These are phyloP conservation scores for Drymonia ruficornis DNA, from an alignment of 2,888 invertebrate species.

Conservation along the genomic window DNA sequence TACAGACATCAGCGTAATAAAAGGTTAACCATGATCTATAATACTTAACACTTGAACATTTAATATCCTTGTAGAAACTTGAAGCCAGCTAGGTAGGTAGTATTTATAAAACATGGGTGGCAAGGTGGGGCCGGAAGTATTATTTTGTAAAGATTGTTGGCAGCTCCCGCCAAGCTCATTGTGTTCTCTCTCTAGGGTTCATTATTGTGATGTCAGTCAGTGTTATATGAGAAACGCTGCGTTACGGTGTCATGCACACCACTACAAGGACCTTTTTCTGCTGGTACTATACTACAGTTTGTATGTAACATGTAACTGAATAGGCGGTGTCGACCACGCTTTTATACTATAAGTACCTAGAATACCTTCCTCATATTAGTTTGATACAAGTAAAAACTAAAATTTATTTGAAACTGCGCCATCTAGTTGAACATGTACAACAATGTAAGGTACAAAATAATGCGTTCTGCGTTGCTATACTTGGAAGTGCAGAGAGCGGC, in stretches of 20 bases:
- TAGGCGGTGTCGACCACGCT: slow-evolving; percentile 1
- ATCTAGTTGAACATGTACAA: neutral
- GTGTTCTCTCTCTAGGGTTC: slow-evolving; percentile 37
- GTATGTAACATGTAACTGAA: slow-evolving; percentile 9
- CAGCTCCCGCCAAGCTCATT: slow-evolving; percentile 48
- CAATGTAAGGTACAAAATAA: too few relatives aligned
- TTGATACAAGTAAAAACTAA: neutral
- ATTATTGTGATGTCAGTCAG: slow-evolving; percentile 47
- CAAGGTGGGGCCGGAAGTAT: slow-evolving; percentile 60
- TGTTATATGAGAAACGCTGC: slow-evolving; percentile 54
- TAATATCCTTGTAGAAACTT: too few relatives aligned
- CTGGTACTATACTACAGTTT: neutral
- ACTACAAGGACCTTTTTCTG: slow-evolving; percentile 16
- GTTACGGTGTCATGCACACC: slow-evolving; percentile 60
- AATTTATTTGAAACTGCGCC: neutral
- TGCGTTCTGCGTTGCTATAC: too few relatives aligned
- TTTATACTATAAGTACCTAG: neutral
- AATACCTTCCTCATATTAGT: too few relatives aligned
- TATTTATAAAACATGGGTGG: slow-evolving; percentile 10
- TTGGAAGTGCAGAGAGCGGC: too few relatives aligned
- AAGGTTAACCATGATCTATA: too few relatives aligned
- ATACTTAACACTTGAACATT: too few relatives aligned
- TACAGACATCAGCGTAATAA: too few relatives aligned
- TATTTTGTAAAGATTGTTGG: slow-evolving; percentile 48
- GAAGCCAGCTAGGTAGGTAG: neutral